phyloP scores from a whole-genome alignment of 2,888 invertebrate species.

The Endotricha flammealis region DNA sequence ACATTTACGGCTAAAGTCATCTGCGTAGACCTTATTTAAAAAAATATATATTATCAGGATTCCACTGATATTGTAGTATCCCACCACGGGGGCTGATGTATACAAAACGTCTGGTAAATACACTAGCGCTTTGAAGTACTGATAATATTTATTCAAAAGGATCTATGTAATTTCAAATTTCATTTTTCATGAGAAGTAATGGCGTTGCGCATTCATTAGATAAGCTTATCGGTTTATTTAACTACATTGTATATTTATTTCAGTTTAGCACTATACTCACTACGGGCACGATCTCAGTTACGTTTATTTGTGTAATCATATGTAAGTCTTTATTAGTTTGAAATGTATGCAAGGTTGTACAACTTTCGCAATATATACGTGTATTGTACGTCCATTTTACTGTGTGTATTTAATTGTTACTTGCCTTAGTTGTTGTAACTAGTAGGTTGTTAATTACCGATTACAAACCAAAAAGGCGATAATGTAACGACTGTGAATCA shows the following conservation, averaged over 20 bases:
- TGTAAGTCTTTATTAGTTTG: conserved; percentile 47
- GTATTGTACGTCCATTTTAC: conserved; percentile 16
- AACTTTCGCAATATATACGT: conserved; percentile 10
- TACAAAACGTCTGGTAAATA: too few relatives aligned
- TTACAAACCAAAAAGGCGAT: neutral
- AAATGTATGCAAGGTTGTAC: conserved; percentile 30
- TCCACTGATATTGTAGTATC: too few relatives aligned
- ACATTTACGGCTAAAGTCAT: too few relatives aligned
- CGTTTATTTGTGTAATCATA: conserved; percentile 46
- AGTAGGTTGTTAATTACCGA: neutral
- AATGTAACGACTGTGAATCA: neutral
- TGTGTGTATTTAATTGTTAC: conserved; percentile 20
- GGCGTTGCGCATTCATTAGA: too few relatives aligned
- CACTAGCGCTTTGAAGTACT: too few relatives aligned
- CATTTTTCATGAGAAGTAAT: too few relatives aligned
- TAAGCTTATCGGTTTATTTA: too few relatives aligned
- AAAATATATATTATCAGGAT: too few relatives aligned
- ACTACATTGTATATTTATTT: conserved; percentile 17
- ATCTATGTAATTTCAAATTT: too few relatives aligned
- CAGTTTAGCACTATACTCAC: conserved; percentile 45
- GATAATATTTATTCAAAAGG: too few relatives aligned
- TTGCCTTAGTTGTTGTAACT: conserved; percentile 11
- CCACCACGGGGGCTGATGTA: too few relatives aligned
- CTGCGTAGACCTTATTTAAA: too few relatives aligned
- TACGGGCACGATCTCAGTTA: conserved; percentile 72